Evolutionary conservation across 1,140 invertebrate genomes (phyloP).

Genomic region (Ceratina australensis): DNA sequence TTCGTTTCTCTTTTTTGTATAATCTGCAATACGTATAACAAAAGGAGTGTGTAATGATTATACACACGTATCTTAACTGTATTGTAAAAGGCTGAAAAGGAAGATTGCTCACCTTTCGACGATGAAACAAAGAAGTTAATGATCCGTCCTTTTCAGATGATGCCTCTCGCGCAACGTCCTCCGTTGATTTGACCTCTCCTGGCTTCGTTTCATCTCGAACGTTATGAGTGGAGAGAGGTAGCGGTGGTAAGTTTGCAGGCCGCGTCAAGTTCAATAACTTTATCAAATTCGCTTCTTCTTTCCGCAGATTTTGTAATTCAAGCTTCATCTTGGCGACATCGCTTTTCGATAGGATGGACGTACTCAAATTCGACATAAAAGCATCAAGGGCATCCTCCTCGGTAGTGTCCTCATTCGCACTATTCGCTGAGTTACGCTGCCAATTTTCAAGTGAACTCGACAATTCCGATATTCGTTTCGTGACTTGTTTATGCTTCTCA

Average conservation of each 20-base stretch:
- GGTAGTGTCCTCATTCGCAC: constrained; percentile 33
- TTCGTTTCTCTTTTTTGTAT: constrained; percentile 3
- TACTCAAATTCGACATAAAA: constrained; percentile 85
- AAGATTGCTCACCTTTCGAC: not conserved
- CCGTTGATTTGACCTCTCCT: constrained; percentile 44
- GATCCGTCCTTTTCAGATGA: constrained; percentile 7
- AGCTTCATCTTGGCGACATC: constrained; percentile 73
- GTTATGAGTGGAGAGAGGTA: constrained; percentile 54
- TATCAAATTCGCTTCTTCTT: constrained; percentile 85
- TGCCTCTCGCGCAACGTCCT: constrained; percentile 41
- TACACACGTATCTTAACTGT: not conserved
- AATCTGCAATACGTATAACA: not conserved
- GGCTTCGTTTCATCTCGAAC: not conserved
- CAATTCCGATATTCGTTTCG: constrained; percentile 81
- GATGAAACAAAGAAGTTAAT: not conserved
- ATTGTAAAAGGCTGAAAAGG: not conserved
- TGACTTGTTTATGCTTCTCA: constrained; percentile 84
- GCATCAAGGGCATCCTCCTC: constrained; percentile 85
- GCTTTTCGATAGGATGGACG: constrained; percentile 75
- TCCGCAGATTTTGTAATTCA: constrained; percentile 84
- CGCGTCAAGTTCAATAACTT: constrained; percentile 89
- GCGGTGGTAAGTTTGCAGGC: constrained; percentile 84
- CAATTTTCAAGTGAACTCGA: constrained; percentile 81
- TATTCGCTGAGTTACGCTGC: constrained; percentile 61
- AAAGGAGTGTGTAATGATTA: not conserved